A percentile compares a stretch with the other conserved stretches of the same genome.
Conservation (phyloP, 1,140 invertebrate species). For the Vanessa atalanta region DNA sequence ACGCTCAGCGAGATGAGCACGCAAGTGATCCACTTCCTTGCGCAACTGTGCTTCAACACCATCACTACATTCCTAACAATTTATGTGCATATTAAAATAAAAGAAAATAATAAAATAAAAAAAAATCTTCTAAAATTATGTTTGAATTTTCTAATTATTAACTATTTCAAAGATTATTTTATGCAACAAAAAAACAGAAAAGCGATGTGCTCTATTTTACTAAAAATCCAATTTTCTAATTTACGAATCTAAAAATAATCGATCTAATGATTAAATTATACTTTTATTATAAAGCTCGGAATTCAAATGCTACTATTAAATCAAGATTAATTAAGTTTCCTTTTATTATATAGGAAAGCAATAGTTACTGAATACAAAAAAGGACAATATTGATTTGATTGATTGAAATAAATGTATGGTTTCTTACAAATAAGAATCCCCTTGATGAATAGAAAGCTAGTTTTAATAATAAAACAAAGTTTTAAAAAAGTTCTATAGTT, state of each 20-base stretch:
- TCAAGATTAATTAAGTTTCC: neutral
- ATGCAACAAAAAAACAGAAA: conserved; percentile 41
- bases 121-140: conserved; percentile 9
- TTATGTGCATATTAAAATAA: conserved; percentile 59
- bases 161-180: neutral
- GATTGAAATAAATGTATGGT: conserved; percentile 25
- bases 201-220: conserved; percentile 33
- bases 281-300: conserved; percentile 11
- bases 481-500: conserved; percentile 25
- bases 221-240: conserved; percentile 17
- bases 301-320: conserved; percentile 7
- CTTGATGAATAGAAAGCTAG: conserved; percentile 39
- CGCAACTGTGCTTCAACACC: conserved; percentile 85
- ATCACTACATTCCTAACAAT: conserved; percentile 72
- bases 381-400: conserved; percentile 5
- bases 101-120: conserved; percentile 44
- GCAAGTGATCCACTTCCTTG: conserved; percentile 93
- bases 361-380: conserved; percentile 12
- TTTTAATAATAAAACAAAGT: conserved; percentile 34
- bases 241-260: conserved; percentile 3
- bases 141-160: neutral
- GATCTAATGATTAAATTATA: neutral
- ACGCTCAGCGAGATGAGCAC: conserved; percentile 89
- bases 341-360: conserved; percentile 22
- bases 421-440: conserved; percentile 39